Base-by-base conservation (phyloP, 2,113 vertebrate species). In the Drymodes brunneopygia region DNA sequence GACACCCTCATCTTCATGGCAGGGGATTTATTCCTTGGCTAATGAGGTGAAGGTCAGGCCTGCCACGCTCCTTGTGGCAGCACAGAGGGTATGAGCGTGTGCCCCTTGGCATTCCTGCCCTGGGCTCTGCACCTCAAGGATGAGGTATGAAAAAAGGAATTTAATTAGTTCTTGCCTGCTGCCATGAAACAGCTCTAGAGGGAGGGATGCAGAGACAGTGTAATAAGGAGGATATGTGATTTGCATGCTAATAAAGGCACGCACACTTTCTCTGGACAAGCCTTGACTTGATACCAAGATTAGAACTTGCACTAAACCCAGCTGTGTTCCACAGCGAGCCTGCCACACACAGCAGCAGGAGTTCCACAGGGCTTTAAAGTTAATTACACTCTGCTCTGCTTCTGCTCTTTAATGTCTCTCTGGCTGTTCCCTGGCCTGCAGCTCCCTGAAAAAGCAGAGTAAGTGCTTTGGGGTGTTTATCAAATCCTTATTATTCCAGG, bases 81-180 rank as follows among this genome's bases (percentile, higher is more conserved):
- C 6, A 27, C 45, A 82, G 89, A 69, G 92, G 88, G 85, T 22
- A 86, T 10, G 70, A 89, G 90, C 23, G 27, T 92, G 94, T 91
- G 95, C 94, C 96, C 86, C 0, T 47, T 86, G 94, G 79, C 95
- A 93, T 92, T 84, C 91, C 35, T 85, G 94, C 96, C 94, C 51
- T 69, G 31, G 79, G 94, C 92, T 47, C 85, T 31, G 90, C 60
- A 28, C 81, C 81, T 60, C 56, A 21, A 88, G 88, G 51, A n/a
- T 93, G 95, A 97, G 87, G 81, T 81, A 92, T 19, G 81, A 90
- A 92, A 65, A 89, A 94, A 95, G 74, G 88, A 95, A 96, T 97
- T 95, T 96, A 94, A 96, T 97, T 95, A 93, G 71, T 82, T 83
- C 83, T 84, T 89, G 90, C 81, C 78, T 94, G 80, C 58, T 82